Conservation (phyloP, 1,140 invertebrate genomes). For the Phymorhynchus buccinoides region DNA sequence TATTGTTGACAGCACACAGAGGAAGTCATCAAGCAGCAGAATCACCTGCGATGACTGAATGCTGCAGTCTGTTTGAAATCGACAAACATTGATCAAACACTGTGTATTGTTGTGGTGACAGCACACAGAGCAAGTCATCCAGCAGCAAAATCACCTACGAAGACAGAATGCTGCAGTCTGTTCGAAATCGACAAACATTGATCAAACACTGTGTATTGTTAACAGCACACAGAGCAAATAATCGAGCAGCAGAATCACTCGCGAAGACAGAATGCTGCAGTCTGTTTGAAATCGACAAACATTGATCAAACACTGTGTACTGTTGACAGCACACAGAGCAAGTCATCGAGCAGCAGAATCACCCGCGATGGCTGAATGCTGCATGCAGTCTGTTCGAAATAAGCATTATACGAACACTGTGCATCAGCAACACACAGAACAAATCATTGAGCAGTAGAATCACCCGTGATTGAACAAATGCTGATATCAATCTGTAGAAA, state of each 20-base stretch:
- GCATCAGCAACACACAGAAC: slow-evolving; percentile 92
- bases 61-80: slow-evolving; percentile 84
- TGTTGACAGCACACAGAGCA: slow-evolving; percentile 94
- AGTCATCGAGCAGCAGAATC: slow-evolving; percentile 93
- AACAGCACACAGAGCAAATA: slow-evolving; percentile 94
- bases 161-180: slow-evolving; percentile 94
- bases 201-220: no score
- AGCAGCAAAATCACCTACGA: slow-evolving; percentile 93
- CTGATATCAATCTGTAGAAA: no score
- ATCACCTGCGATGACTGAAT: slow-evolving; percentile 92
- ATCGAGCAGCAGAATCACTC: slow-evolving; percentile 93
- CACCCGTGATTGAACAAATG: no score
- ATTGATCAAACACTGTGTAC: no score
- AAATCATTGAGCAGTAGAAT: slow-evolving; percentile 95
- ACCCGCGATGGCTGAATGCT: slow-evolving; percentile 92
- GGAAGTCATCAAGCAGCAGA: slow-evolving; percentile 93
- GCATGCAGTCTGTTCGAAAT: slow-evolving; percentile 84
- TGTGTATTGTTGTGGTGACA: no score
- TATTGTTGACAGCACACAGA: slow-evolving; percentile 94
- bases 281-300: slow-evolving; percentile 80
- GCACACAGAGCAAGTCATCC: slow-evolving; percentile 96
- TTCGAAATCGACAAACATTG: slow-evolving; percentile 44
- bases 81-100: no score
- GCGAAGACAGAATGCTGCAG: slow-evolving; percentile 92
- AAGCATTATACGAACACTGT: no score